Percentiles rank a stretch among this genome's conserved stretches.
phyloP scores from a whole-genome alignment of 2,888 invertebrate genomes.

The Rhogogaster chlorosoma region DNA sequence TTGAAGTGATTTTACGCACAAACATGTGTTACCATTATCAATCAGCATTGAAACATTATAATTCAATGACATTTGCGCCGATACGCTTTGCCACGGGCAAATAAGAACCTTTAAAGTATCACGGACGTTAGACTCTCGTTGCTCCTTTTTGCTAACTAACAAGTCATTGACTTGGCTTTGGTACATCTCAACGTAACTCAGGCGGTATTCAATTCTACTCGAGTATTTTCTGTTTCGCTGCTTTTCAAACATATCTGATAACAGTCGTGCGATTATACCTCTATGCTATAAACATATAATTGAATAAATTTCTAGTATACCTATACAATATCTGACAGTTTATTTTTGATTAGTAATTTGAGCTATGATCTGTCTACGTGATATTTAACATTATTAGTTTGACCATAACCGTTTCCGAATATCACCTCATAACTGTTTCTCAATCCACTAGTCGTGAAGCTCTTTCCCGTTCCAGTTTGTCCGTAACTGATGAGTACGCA shows the following conservation, averaged over 20 bases:
- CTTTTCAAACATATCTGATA: conserved; percentile 71
- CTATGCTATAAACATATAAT: conserved; percentile 72
- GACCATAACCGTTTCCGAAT: neutral
- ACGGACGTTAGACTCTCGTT: conserved; percentile 57
- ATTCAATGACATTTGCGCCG: neutral
- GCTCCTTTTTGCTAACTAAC: conserved; percentile 64
- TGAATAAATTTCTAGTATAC: neutral
- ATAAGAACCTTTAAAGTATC: conserved; percentile 62
- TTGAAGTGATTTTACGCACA: neutral
- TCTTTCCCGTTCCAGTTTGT: conserved; percentile 75
- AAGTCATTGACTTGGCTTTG: conserved; percentile 73
- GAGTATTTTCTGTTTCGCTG: conserved; percentile 66
- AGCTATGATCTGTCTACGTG: neutral
- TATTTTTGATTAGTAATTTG: neutral
- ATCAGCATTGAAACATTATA: neutral
- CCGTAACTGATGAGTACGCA: conserved; percentile 75
- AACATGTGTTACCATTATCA: neutral
- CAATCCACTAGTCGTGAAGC: conserved; percentile 63
- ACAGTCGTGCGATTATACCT: conserved; percentile 75
- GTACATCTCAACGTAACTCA: conserved; percentile 76
- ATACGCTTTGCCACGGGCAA: neutral
- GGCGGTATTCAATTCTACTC: conserved; percentile 70
- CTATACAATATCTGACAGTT: neutral
- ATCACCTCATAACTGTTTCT: conserved; percentile 65
- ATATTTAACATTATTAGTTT: neutral